phyloP scores from a whole-genome alignment of 2,113 vertebrate species.

The Haliaeetus leucogaster region DNA sequence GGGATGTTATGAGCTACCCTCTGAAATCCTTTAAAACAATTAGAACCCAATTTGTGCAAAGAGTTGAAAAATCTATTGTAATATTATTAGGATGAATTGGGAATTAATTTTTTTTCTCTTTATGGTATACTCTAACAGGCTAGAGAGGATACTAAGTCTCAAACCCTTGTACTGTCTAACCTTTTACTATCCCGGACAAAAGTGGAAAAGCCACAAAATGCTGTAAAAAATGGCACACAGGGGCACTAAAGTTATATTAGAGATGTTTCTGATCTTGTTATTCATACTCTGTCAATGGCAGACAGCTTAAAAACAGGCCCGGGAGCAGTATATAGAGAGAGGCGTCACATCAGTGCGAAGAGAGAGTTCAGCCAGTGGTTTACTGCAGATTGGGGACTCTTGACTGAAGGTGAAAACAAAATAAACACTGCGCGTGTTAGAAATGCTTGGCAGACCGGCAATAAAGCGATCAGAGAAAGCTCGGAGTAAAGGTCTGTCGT shows the following conservation, averaged over 20 bases:
- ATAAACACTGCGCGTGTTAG: not conserved
- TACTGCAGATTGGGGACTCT: constrained; percentile 2
- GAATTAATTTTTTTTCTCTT: constrained; percentile 22
- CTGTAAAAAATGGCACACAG: constrained; percentile 34
- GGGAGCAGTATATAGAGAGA: constrained; percentile 20
- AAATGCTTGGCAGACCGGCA: not conserved
- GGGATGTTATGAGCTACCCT: not conserved
- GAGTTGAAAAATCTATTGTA: constrained; percentile 27
- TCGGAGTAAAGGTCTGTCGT: not conserved
- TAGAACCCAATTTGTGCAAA: not conserved
- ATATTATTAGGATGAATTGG: constrained; percentile 30
- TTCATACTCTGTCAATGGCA: constrained; percentile 42
- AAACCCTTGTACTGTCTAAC: constrained; percentile 25
- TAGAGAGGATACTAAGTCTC: not conserved
- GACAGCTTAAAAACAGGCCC: constrained; percentile 53
- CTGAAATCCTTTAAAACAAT: constrained; percentile 36
- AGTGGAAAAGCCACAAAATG: constrained; percentile 61
- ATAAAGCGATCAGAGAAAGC: not conserved
- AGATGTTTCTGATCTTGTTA: constrained; percentile 57
- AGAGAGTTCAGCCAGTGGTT: constrained; percentile 48
- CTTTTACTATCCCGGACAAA: constrained; percentile 44
- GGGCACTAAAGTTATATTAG: constrained; percentile 47
- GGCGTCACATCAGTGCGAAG: not conserved
- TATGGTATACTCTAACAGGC: not conserved
- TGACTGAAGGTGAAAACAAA: not conserved